A percentile compares a stretch with the other conserved stretches of the same genome.
phyloP scores from a whole-genome alignment of 2,888 invertebrate genomes.

The Scrobipalpa costella region DNA sequence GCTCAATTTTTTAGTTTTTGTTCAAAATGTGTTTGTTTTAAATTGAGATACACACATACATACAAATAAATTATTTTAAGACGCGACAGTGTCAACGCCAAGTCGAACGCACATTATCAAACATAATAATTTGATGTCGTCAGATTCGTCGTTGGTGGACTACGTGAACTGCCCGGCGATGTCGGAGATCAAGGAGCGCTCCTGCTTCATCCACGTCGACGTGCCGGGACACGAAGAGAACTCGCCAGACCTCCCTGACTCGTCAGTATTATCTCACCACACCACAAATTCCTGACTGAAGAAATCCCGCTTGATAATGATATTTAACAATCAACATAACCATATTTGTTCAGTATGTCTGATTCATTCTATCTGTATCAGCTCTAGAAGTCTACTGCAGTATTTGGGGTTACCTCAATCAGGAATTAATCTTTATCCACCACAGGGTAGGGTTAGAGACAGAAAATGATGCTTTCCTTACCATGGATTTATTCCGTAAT shows the following conservation, averaged over 20 bases:
- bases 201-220: constrained; percentile 93
- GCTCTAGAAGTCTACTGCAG: no score
- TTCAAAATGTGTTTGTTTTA: no score
- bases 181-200: constrained; percentile 91
- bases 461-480: no score
- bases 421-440: no score
- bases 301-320: background rate
- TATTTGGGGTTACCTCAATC: no score
- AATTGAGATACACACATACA: no score
- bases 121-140: background rate
- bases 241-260: constrained; percentile 86
- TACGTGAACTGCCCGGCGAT: constrained; percentile 92
- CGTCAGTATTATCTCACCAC: constrained; percentile 75
- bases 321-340: no score
- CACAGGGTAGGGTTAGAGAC: no score
- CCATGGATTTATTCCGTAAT: no score
- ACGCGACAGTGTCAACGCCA: background rate
- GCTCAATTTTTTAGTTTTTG: no score
- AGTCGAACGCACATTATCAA: background rate
- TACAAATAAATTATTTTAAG: background rate
- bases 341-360: no score
- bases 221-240: constrained; percentile 93
- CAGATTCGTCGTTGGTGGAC: constrained; percentile 91
- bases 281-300: background rate
- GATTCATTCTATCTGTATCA: no score